Evolutionary conservation across 2,888 invertebrate genomes (phyloP), one percentile per base, ranked within the genome.

Genomic region (Macrophya alboannulata): DNA sequence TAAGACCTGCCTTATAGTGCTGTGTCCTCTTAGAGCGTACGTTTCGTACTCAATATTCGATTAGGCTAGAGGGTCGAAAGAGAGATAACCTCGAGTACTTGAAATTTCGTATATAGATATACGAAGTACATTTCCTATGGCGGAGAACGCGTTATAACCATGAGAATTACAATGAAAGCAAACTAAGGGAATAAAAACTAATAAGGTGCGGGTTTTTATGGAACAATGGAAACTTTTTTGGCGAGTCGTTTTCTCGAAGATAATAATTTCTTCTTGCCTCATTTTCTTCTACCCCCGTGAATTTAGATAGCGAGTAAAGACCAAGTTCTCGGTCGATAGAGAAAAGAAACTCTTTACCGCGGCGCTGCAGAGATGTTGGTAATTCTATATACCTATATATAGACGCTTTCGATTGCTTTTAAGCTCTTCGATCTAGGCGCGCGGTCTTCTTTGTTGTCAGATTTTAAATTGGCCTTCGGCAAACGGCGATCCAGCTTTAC

Each of bases 121-220:
- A 25, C 65, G 40, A 37, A 43, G 71, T n/a, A 71, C 8, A 9
- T n/a, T n/a, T 31, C 25, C 74, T 45, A 74, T 43, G 43, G 45
- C 45, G 45, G 4, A 9, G 25, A 21, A 43, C 25, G 45, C 43
- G n/a, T n/a, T n/a, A n/a, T 74, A 77, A 31, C 77, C n/a, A 51
- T 77, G 55, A 77, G 55, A 77, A 77, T 77, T 51, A 37, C 48
- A 77, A 77, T 77, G 51, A 31, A 43, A 43, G 79, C 43, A 62
- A 81, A 81, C 79, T 43, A 81, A 81, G 43, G 40, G 43, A 81
- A 81, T 81, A 81, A 81, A 81, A 59, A 62, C 79, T 62, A 62
- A 81, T 62, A 81, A 81, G 79, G 79, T 81, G 62, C 21, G n/a
- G 62, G 79, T 81, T 81, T 81, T 81, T 62, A 62, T 81, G 59